These are phyloP conservation scores for Plestiodon gilberti DNA, from an alignment of 2,113 vertebrate genomes.

Conservation along the genomic window DNA sequence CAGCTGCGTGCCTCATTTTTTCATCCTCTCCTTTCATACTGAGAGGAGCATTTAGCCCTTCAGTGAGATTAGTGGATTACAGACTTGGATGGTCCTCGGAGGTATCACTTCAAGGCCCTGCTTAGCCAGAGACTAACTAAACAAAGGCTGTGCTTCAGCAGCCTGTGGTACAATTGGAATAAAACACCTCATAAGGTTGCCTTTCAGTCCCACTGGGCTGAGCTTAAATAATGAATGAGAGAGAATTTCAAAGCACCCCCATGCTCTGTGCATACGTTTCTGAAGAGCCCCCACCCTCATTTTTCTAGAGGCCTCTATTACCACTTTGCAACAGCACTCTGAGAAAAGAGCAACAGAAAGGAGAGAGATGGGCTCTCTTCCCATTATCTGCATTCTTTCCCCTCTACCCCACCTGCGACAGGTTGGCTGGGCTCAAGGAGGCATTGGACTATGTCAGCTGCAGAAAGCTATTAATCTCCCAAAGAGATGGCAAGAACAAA, in stretches of 20 bases:
- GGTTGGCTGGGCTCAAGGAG: neutral
- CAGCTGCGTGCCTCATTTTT: neutral
- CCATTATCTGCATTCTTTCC: neutral
- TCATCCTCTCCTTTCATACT: neutral
- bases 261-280: neutral
- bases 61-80: neutral
- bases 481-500: neutral
- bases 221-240: neutral
- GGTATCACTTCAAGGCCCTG: neutral
- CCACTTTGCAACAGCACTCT: neutral
- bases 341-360: neutral
- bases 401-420: neutral
- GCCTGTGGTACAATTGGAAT: neutral
- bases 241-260: neutral
- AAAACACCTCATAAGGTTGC: neutral
- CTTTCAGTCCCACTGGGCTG: neutral
- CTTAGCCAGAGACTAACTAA: neutral
- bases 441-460: neutral
- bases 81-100: neutral
- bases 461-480: neutral
- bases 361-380: neutral
- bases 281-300: neutral
- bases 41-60: neutral
- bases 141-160: neutral
- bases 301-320: neutral